These are phyloP conservation scores for Congeria kusceri DNA, from an alignment of 2,888 invertebrate genomes.

Conservation along the genomic window DNA sequence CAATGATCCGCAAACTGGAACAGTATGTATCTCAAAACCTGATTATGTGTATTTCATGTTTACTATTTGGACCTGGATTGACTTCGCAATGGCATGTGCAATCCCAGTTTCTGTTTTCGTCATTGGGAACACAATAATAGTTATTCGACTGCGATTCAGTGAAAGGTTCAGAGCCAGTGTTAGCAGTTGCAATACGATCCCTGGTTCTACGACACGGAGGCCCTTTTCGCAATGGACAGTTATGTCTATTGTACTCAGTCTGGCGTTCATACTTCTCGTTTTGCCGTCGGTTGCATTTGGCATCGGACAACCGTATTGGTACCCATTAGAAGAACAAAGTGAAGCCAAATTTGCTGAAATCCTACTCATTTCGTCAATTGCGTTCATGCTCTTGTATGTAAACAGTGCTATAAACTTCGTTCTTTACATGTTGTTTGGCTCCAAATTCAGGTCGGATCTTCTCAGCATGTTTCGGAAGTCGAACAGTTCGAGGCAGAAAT, in stretches of 20 bases:
- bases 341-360: slow-evolving; percentile 4
- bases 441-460: slow-evolving; percentile 21
- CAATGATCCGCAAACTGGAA: not conserved
- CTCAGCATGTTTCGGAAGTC: not conserved
- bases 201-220: not conserved
- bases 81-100: slow-evolving; percentile 17
- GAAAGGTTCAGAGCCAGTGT: not conserved
- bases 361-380: slow-evolving; percentile 3
- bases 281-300: slow-evolving; percentile 15
- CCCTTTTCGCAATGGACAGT: not conserved
- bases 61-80: slow-evolving; percentile 34
- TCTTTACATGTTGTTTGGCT: slow-evolving; percentile 23
- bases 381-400: slow-evolving; percentile 12
- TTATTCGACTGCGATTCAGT: not conserved
- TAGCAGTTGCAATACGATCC: not conserved
- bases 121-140: not conserved
- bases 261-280: slow-evolving; percentile 13
- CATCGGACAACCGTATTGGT: slow-evolving; percentile 32
- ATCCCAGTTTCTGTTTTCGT: slow-evolving; percentile 1
- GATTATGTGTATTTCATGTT: slow-evolving; percentile 21
- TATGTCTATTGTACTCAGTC: not conserved
- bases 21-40: not conserved
- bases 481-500: too few relatives aligned
- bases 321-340: not conserved
- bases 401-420: slow-evolving; percentile 24